A percentile compares a stretch with the other conserved stretches of the same genome.
These are phyloP conservation scores for Gryon sp. DNA, from an alignment of 1,140 invertebrate genomes.

Conservation along the genomic window DNA sequence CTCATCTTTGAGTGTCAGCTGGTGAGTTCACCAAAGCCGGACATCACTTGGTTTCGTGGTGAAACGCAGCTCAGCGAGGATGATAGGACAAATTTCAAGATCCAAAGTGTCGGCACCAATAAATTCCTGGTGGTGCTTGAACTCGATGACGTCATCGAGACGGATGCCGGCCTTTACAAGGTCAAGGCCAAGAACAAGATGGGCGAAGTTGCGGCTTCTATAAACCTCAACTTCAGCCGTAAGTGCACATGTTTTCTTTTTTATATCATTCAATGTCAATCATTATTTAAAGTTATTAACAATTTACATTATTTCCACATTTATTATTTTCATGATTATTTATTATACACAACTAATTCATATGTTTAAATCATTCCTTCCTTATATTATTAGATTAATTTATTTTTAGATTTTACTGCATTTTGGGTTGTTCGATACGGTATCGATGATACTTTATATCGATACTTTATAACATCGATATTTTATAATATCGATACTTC, in stretches of 20 bases:
- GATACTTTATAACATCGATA: too few species aligned
- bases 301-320: too few species aligned
- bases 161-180: constrained; percentile 97
- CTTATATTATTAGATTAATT: too few species aligned
- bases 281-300: too few species aligned
- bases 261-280: constrained; percentile 20
- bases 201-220: constrained; percentile 98
- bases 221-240: constrained; percentile 99
- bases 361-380: too few species aligned
- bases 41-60: constrained; percentile 94
- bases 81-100: constrained; percentile 90
- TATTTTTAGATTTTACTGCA: too few species aligned
- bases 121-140: constrained; percentile 95
- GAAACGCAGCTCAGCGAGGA: constrained; percentile 91
- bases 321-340: too few species aligned
- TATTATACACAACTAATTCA: too few species aligned
- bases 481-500: too few species aligned
- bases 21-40: constrained; percentile 91
- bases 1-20: constrained; percentile 97
- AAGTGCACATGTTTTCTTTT: constrained; percentile 81
- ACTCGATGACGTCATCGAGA: constrained; percentile 96
- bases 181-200: constrained; percentile 98
- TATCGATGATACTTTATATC: too few species aligned
- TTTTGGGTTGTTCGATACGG: too few species aligned
- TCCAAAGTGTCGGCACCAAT: constrained; percentile 90